phyloP scores from a whole-genome alignment of 2,888 invertebrate genomes.

The Chrysolina haemoptera region DNA sequence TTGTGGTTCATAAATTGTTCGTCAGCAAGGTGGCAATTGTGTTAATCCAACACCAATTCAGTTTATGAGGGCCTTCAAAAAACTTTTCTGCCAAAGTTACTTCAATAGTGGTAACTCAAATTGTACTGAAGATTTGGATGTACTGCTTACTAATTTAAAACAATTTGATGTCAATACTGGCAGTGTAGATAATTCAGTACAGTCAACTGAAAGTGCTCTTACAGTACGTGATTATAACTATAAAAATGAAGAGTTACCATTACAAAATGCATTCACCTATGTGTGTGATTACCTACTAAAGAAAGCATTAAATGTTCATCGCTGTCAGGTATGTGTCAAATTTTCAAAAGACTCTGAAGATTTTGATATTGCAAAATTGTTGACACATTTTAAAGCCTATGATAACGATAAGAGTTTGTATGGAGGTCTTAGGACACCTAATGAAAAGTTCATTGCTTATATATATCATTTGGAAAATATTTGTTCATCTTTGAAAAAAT shows the following conservation, averaged over 20 bases:
- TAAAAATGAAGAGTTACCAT: slow-evolving; percentile 14
- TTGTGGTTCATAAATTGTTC: no score
- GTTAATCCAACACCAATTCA: slow-evolving; percentile 25
- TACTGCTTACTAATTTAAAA: slow-evolving; percentile 7
- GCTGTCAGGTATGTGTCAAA: slow-evolving; percentile 18
- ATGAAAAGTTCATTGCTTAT: slow-evolving; percentile 11
- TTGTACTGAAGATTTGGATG: slow-evolving; percentile 35
- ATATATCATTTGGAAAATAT: slow-evolving; percentile 20
- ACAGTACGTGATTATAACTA: slow-evolving; percentile 29
- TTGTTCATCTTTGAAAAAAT: neutral
- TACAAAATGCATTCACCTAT: slow-evolving; percentile 23
- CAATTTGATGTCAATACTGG: neutral
- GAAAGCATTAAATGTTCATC: slow-evolving; percentile 14
- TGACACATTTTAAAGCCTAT: slow-evolving; percentile 28
- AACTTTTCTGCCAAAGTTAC: slow-evolving; percentile 44
- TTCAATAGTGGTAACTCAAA: slow-evolving; percentile 36
- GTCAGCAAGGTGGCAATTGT: slow-evolving; percentile 49
- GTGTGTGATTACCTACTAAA: slow-evolving; percentile 10
- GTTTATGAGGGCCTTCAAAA: slow-evolving; percentile 42
- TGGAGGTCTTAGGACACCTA: slow-evolving; percentile 19
- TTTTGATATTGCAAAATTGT: no score
- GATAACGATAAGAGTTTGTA: slow-evolving; percentile 10
- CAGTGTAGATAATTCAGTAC: neutral
- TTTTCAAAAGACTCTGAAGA: slow-evolving; percentile 15
- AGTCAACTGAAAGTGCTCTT: neutral